Base-by-base conservation (phyloP, 2,113 vertebrate species). In the Triplophysa rosa region DNA sequence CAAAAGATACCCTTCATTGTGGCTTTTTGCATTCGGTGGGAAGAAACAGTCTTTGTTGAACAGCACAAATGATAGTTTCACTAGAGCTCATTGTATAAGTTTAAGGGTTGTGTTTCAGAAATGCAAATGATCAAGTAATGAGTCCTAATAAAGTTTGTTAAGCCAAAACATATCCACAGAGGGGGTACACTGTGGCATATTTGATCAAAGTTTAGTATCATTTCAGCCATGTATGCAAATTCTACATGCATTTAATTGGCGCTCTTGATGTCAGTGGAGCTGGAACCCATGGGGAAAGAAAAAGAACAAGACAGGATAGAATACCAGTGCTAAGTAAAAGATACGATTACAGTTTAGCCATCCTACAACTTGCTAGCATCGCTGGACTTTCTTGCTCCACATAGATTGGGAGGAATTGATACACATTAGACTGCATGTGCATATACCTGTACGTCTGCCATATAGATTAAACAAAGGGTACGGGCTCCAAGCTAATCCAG, bases 401-500 rank as follows among this genome's bases (percentile, higher is more conserved):
- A 67, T n/a, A 58, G 21, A 67, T 45, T n/a, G 14, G 19, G 10
- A n/a, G 16, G 1, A n/a, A 40, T 49, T 68, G 45, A 2, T 49
- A 16, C 24, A 26, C 23, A 24, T 24, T 24, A 16, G 8, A 26
- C 16, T 47, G 54, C 26, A 47, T 62, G 42, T 24, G 33, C 58
- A 45, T 24, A 56, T 11, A n/a, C n/a, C n/a, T n/a, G n/a, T n/a
- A 67, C 45, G 68, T 33, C 11, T 52, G 8, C 49, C 76, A 71
- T 23, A 23, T 65, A 61, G 56, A 63, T 70, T 63, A 56, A 79
- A 72, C 52, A 73, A 80, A 81, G 67, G 59, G 49, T 58, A 81
- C 82, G 12, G 1, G 86, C 90, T 87, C 88, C 87, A 87, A 91
- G 91, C 88, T 79, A 82, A 83, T 87, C 81, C 69, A 72, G 87